Base-by-base conservation (phyloP, 2,797 vertebrate species). In the Pseudochirops cupreus region DNA sequence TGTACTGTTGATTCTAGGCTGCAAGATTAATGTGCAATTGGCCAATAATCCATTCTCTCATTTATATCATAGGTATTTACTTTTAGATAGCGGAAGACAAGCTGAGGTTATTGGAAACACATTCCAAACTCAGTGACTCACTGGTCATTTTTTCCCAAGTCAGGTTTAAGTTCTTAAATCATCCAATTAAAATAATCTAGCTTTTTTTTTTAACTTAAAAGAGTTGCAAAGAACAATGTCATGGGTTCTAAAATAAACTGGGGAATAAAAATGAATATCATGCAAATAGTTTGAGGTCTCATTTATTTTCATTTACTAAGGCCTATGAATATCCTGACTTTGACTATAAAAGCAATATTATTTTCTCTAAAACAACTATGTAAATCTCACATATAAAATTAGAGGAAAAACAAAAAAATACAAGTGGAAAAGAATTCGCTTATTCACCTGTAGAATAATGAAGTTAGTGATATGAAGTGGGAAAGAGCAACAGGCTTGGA, bases 71-170 rank as follows among this genome's bases (percentile, higher is more conserved):
- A 92, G 74, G 54, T 26, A 93, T 96, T 98, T 97, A 46, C 94
- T 98, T 98, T 98, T 96, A 95, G 95, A 96, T 94, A 10, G 39
- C 55, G n/a, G 62, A 82, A 82, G 67, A 95, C 3, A 93, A 24
- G 10, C 16, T 82, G 39, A 95, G 46, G 5, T 92, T 96, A 62
- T 16, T 97, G 97, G 96, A 98, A 98, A 82, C n/a, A 21, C 16
- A 82, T 39, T 82, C 18, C n/a, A 46, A 82, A 96, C 90, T 91
- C 67, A 90, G 5, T 33, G 56, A 92, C 95, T 95, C 33, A 28
- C n/a, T 95, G 56, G 95, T 91, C 95, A 46, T 97, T 92, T 92
- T 57, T 97, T 94, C 54, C 74, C 95, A 96, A 94, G 94, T 67
- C 26, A 90, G 12, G 29, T 18, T 91, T 56, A 96, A 56, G 9